phyloP scores from a whole-genome alignment of 2,797 vertebrate genomes.

The Chelonia mydas region DNA sequence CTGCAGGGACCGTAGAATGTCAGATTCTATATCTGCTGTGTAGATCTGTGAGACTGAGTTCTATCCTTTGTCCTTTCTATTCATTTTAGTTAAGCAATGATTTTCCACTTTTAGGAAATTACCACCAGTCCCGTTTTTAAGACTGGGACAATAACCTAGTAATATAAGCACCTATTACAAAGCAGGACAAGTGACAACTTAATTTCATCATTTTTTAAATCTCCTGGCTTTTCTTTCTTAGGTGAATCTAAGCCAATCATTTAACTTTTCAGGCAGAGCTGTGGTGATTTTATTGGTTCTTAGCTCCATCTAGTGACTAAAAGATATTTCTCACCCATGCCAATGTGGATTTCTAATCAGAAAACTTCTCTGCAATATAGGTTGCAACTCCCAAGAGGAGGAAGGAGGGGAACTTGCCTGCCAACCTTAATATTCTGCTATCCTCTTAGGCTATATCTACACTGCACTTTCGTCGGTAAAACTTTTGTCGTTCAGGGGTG shows the following conservation, averaged over 20 bases:
- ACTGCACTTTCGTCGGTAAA: too few species aligned
- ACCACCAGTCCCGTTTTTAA: background rate
- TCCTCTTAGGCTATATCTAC: fast-evolving
- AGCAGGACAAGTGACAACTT: background rate
- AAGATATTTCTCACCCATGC: background rate
- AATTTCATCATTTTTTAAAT: fast-evolving
- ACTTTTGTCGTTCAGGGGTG: too few species aligned
- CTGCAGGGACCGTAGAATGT: background rate
- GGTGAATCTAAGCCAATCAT: background rate
- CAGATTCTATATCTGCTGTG: background rate
- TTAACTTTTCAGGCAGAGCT: fast-evolving
- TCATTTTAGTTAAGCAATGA: background rate
- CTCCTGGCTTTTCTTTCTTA: background rate
- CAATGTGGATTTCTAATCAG: background rate
- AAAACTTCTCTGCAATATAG: background rate
- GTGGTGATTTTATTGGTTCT: background rate
- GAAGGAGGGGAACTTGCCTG: background rate
- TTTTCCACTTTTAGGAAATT: background rate
- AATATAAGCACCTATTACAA: background rate
- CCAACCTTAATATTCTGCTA: fast-evolving
- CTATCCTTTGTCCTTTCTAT: background rate
- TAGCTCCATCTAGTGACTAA: constrained; percentile 46
- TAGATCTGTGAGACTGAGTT: background rate
- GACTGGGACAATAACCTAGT: background rate
- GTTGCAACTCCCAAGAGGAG: fast-evolving